phyloP scores from a whole-genome alignment of 2,113 vertebrate species.

The Cyanoliseus patagonus region DNA sequence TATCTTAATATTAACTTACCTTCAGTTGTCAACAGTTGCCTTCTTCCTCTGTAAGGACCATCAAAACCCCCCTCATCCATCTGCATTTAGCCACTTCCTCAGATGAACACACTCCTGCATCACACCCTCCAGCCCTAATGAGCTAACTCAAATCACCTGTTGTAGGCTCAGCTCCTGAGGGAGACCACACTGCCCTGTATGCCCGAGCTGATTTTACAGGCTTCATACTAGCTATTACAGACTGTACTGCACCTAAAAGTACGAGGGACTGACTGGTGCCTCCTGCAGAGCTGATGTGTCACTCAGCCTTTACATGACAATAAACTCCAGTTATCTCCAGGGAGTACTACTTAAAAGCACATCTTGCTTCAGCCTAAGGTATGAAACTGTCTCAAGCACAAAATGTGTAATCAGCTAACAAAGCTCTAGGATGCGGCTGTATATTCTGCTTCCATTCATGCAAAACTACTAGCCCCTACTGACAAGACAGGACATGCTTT shows the following conservation, averaged over 20 bases:
- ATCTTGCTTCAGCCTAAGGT: neutral
- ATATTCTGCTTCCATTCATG: neutral
- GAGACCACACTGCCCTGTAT: too few relatives aligned
- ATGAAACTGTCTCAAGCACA: neutral
- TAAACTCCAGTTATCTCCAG: neutral
- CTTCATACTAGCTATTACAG: neutral
- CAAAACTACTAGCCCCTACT: neutral
- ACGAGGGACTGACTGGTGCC: rapidly evolving
- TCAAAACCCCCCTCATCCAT: rapidly evolving
- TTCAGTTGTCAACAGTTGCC: neutral
- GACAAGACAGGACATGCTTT: neutral
- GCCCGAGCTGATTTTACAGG: rapidly evolving
- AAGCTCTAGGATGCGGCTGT: neutral
- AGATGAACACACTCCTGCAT: neutral
- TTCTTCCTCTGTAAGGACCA: neutral
- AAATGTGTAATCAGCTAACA: neutral
- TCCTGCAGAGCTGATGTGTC: neutral
- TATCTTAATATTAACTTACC: neutral
- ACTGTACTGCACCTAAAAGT: rapidly evolving
- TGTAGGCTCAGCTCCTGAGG: neutral
- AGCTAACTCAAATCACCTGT: rapidly evolving
- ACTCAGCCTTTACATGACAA: neutral
- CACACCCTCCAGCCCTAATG: neutral
- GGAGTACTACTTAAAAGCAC: too few relatives aligned
- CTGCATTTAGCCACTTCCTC: neutral